Conservation (phyloP, 2,888 invertebrate genomes). For the Ctenicera cuprea region DNA sequence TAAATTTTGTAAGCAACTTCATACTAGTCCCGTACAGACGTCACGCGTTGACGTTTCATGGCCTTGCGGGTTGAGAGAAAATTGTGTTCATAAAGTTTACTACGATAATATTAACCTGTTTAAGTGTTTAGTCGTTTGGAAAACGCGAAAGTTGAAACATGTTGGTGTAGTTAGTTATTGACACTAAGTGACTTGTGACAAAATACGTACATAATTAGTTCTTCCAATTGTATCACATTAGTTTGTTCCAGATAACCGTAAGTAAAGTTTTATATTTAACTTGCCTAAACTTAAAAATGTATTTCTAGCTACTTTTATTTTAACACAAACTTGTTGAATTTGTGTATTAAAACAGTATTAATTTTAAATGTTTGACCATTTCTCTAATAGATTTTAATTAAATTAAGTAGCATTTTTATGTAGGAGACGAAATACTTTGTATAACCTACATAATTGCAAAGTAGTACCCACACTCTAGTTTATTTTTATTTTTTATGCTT, state of each 20-base stretch:
- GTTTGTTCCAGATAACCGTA: constrained; percentile 12
- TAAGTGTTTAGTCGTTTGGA: constrained; percentile 10
- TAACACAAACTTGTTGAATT: too few species aligned
- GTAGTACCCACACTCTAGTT: too few species aligned
- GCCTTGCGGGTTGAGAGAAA: constrained; percentile 21
- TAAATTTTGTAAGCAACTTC: too few species aligned
- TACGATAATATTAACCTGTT: constrained; percentile 6
- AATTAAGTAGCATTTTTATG: too few species aligned
- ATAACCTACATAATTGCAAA: too few species aligned
- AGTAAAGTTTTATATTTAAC: not conserved
- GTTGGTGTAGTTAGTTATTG: not conserved
- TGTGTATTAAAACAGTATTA: too few species aligned
- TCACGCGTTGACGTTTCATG: constrained; percentile 36
- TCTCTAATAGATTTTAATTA: too few species aligned
- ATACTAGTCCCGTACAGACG: not conserved
- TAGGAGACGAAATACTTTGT: too few species aligned
- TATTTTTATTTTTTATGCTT: too few species aligned
- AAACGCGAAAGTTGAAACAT: not conserved
- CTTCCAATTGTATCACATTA: not conserved
- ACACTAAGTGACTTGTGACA: constrained; percentile 11
- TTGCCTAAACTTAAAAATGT: not conserved
- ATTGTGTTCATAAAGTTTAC: constrained; percentile 7
- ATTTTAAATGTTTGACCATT: too few species aligned
- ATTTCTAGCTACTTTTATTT: too few species aligned
- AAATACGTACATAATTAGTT: not conserved